Conservation (phyloP, 2,888 invertebrate species). For the Acleris laterana region DNA sequence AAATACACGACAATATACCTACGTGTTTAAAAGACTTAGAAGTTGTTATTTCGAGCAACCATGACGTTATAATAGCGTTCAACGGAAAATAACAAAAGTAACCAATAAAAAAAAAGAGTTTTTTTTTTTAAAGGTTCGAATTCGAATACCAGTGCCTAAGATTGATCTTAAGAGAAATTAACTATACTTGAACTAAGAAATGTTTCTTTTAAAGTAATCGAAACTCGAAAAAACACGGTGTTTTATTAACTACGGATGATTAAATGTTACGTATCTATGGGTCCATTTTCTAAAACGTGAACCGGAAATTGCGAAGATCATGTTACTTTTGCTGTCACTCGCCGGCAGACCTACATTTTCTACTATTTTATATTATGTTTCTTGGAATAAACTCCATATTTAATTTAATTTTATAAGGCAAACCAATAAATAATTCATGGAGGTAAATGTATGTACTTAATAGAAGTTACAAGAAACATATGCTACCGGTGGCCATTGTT, state of each 20-base stretch:
- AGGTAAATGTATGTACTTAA: too few relatives aligned
- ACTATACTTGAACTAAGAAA: too few relatives aligned
- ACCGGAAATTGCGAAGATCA: conserved; percentile 1
- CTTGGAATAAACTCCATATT: neutral
- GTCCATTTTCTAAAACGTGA: neutral
- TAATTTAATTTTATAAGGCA: neutral
- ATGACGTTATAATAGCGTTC: too few relatives aligned
- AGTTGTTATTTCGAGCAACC: too few relatives aligned
- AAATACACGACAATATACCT: too few relatives aligned
- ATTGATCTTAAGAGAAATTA: too few relatives aligned
- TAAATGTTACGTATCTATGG: neutral
- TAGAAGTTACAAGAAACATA: neutral
- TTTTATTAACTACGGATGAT: neutral
- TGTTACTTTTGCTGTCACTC: neutral
- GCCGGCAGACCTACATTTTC: neutral
- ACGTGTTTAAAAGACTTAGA: too few relatives aligned
- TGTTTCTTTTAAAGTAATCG: neutral
- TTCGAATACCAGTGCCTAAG: too few relatives aligned
- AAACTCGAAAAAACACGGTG: neutral
- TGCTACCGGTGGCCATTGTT: neutral
- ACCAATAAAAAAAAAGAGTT: too few relatives aligned
- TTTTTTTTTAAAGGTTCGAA: too few relatives aligned
- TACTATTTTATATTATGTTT: neutral
- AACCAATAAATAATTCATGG: too few relatives aligned
- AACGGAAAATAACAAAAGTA: too few relatives aligned